phyloP scores from a whole-genome alignment of 1,140 invertebrate genomes.

The Cydia pomonella region DNA sequence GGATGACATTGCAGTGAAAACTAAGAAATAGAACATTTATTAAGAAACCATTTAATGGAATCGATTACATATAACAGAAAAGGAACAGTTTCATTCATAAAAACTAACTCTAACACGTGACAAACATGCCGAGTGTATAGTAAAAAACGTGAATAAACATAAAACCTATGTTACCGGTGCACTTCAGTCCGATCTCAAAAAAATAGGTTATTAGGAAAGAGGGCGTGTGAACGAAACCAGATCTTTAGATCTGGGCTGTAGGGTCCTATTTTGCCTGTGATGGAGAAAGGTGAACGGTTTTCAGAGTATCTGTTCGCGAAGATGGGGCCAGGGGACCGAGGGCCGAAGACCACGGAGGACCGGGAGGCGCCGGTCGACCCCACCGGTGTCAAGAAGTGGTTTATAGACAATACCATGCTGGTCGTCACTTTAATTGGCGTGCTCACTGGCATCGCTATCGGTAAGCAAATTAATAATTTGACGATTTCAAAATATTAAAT shows the following conservation, averaged over 20 bases:
- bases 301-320: constrained; percentile 89
- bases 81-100: not conserved
- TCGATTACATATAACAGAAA: not conserved
- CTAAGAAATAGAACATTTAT: not conserved
- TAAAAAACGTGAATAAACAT: constrained; percentile 7
- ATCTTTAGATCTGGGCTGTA: constrained; percentile 56
- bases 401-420: constrained; percentile 88
- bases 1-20: constrained; percentile 31
- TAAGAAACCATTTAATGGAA: constrained; percentile 17
- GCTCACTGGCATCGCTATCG: constrained; percentile 86
- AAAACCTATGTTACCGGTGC: constrained; percentile 20
- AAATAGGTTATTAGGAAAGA: constrained; percentile 21
- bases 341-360: constrained; percentile 81
- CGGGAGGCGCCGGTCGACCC: constrained; percentile 82
- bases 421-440: constrained; percentile 90
- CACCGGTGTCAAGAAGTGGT: constrained; percentile 85
- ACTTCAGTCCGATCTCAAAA: not conserved
- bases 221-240: constrained; percentile 46
- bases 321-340: constrained; percentile 80
- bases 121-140: not conserved
- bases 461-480: constrained; percentile 76
- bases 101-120: not conserved
- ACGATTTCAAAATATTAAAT: not conserved
- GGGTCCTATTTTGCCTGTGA: constrained; percentile 62
- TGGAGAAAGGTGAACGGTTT: constrained; percentile 82